Conservation (phyloP, 2,113 vertebrate species). For the Eidolon helvum region DNA sequence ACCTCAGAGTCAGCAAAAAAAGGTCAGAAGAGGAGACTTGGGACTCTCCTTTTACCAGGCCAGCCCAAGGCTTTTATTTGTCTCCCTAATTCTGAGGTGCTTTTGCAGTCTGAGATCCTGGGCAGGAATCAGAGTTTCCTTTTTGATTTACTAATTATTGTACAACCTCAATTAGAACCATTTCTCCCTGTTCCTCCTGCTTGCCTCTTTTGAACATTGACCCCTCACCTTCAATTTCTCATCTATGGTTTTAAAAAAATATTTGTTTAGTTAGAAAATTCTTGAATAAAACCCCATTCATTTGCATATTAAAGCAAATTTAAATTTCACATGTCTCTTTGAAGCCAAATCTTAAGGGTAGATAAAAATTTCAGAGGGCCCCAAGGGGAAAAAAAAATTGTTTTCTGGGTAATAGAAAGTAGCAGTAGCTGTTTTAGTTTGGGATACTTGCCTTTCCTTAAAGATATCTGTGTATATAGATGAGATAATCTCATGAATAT, state of each 20-base stretch:
- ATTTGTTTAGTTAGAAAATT: neutral
- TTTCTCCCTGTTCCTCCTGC: neutral
- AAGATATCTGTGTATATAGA: neutral
- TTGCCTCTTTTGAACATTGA: neutral
- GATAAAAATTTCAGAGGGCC: neutral
- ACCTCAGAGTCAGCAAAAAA: neutral
- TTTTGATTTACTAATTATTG: neutral
- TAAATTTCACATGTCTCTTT: neutral
- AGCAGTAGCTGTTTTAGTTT: constrained; percentile 1
- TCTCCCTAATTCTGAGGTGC: neutral
- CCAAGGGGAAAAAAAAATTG: neutral
- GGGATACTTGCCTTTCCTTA: neutral
- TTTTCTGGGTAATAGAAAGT: constrained; percentile 1
- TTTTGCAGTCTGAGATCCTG: neutral
- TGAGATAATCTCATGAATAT: neutral
- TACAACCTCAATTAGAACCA: neutral
- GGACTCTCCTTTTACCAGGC: neutral
- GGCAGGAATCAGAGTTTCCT: neutral
- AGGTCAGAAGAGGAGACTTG: neutral
- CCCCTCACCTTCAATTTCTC: neutral
- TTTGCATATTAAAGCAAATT: neutral
- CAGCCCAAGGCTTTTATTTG: neutral
- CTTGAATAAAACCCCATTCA: neutral
- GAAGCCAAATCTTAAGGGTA: neutral
- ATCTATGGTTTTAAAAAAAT: neutral